Evolutionary conservation across 2,888 invertebrate genomes (phyloP).

Genomic region (Stenodera caucasica): DNA sequence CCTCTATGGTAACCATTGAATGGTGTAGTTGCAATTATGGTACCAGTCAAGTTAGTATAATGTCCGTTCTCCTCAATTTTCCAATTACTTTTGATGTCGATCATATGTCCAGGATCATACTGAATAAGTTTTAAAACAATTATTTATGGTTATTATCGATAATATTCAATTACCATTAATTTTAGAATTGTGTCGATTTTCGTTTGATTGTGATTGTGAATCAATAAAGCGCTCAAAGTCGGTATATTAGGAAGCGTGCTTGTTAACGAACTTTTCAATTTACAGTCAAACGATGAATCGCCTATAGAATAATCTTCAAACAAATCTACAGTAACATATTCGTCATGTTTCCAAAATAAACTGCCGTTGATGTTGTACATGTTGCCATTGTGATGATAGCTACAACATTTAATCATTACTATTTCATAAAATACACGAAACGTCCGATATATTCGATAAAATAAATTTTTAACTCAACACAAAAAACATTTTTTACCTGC

Average conservation of each 20-base stretch:
- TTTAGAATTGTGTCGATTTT: slow-evolving; percentile 59
- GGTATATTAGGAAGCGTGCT: slow-evolving; percentile 65
- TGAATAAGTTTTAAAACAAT: slow-evolving; percentile 56
- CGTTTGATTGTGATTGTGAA: slow-evolving; percentile 59
- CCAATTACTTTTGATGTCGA: slow-evolving; percentile 74
- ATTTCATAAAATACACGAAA: not conserved
- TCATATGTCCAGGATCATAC: slow-evolving; percentile 68
- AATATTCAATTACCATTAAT: slow-evolving; percentile 59
- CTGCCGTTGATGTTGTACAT: slow-evolving; percentile 60
- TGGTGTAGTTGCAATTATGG: slow-evolving; percentile 67
- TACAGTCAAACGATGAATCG: slow-evolving; percentile 55
- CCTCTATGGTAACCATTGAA: slow-evolving; percentile 71
- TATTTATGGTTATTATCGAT: too few species aligned
- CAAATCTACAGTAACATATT: slow-evolving; percentile 60
- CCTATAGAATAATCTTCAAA: slow-evolving; percentile 58
- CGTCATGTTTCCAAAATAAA: slow-evolving; percentile 64
- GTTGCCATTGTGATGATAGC: slow-evolving; percentile 59
- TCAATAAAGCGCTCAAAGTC: slow-evolving; percentile 60
- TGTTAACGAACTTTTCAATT: slow-evolving; percentile 59
- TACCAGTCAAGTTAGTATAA: slow-evolving; percentile 69
- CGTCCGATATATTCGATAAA: not conserved
- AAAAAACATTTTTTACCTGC: slow-evolving; percentile 52
- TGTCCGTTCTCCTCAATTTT: slow-evolving; percentile 59
- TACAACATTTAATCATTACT: slow-evolving; percentile 40
- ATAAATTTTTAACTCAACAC: too few species aligned